Evolutionary conservation across 2,797 vertebrate genomes (phyloP).

Genomic region (Jordanella pulchra): DNA sequence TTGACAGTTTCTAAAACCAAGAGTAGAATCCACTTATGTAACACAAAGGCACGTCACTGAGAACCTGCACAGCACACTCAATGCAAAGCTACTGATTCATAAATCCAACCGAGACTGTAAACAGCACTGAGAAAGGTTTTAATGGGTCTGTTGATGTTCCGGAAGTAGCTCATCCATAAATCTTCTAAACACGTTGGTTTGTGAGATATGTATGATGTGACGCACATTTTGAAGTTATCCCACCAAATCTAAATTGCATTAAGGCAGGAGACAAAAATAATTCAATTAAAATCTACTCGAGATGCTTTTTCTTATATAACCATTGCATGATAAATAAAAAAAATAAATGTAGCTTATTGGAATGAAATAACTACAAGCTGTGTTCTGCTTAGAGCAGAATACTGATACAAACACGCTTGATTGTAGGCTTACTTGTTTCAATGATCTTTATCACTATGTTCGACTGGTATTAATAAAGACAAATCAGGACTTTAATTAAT

Average conservation of each 20-base stretch:
- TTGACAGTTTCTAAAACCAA: slow-evolving; percentile 28
- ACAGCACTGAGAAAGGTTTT: not conserved
- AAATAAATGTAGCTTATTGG: too few species aligned
- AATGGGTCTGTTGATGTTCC: not conserved
- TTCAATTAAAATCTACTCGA: not conserved
- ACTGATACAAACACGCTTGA: not conserved
- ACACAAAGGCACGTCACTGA: slow-evolving; percentile 24
- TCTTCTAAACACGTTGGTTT: not conserved
- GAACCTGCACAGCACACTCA: not conserved
- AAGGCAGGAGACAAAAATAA: not conserved
- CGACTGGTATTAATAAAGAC: not conserved
- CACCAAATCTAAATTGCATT: too few species aligned
- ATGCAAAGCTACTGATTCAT: slow-evolving; percentile 49
- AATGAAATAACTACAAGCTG: too few species aligned
- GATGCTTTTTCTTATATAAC: not conserved
- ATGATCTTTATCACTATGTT: not conserved
- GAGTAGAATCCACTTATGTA: slow-evolving; percentile 55
- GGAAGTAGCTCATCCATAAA: not conserved
- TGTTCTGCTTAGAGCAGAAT: not conserved
- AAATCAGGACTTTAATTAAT: not conserved
- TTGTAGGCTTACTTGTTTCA: not conserved
- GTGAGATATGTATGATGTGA: not conserved
- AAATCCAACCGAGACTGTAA: slow-evolving; percentile 16
- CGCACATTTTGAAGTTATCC: not conserved
- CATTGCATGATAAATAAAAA: not conserved